These are phyloP conservation scores for Chrysina gloriosa DNA, from an alignment of 2,888 invertebrate species.

Conservation along the genomic window DNA sequence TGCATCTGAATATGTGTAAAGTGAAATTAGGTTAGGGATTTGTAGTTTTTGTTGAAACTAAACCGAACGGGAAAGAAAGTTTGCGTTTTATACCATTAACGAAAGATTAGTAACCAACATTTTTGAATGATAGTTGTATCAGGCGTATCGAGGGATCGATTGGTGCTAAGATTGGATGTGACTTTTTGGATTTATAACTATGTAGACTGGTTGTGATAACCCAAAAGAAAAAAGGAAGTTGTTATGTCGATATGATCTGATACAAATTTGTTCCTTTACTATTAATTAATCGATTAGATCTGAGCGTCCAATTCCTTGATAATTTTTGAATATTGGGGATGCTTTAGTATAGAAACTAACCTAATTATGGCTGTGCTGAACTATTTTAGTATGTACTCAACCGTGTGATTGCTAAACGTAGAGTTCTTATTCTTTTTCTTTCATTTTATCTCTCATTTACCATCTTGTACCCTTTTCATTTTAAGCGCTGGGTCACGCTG, in stretches of 20 bases:
- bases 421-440: conserved; percentile 38
- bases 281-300: conserved; percentile 46
- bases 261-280: conserved; percentile 41
- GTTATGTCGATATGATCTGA: conserved; percentile 36
- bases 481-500: not conserved
- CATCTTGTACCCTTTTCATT: conserved; percentile 32
- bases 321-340: conserved; percentile 45
- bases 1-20: conserved; percentile 21
- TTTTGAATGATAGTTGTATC: conserved; percentile 40
- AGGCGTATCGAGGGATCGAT: conserved; percentile 39
- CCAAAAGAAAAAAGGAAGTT: conserved; percentile 12
- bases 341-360: conserved; percentile 54
- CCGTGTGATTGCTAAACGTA: conserved; percentile 43
- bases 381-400: conserved; percentile 46
- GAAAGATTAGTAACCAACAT: conserved; percentile 10
- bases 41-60: conserved; percentile 11
- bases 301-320: conserved; percentile 44
- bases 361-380: conserved; percentile 55
- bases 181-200: conserved; percentile 6
- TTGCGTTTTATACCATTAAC: conserved; percentile 11
- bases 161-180: conserved; percentile 41
- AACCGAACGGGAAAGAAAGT: conserved; percentile 3
- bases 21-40: conserved; percentile 39
- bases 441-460: conserved; percentile 23
- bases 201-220: conserved; percentile 30